Evolutionary conservation across 2,888 invertebrate species (phyloP).

Genomic region (Agrypnus murinus): DNA sequence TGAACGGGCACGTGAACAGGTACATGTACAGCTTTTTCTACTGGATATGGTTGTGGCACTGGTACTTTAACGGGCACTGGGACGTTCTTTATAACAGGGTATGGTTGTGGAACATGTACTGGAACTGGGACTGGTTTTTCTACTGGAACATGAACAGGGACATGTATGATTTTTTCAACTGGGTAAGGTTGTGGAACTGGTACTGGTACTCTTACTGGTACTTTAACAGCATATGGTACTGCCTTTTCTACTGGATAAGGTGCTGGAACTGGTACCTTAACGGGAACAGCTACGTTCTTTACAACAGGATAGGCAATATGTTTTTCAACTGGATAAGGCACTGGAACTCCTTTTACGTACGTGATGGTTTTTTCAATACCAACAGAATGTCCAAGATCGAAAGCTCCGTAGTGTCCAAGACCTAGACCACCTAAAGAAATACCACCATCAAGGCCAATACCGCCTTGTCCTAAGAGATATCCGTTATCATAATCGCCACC

Average conservation of each 20-base stretch:
- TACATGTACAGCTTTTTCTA: slow-evolving; percentile 83
- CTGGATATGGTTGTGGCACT: slow-evolving; percentile 83
- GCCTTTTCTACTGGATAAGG: slow-evolving; percentile 84
- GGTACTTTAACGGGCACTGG: slow-evolving; percentile 77
- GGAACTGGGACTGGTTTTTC: slow-evolving; percentile 87
- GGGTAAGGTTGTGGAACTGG: slow-evolving; percentile 86
- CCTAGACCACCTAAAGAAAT: slow-evolving; percentile 67
- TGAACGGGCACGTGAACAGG: slow-evolving; percentile 86
- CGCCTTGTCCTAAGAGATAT: slow-evolving; percentile 77
- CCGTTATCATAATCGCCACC: slow-evolving; percentile 85
- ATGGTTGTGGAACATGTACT: slow-evolving; percentile 85
- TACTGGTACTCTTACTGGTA: slow-evolving; percentile 86
- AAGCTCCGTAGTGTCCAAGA: slow-evolving; percentile 58
- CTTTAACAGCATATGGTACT: slow-evolving; percentile 82
- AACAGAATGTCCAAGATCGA: slow-evolving; percentile 69
- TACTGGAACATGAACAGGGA: slow-evolving; percentile 81
- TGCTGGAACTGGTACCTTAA: slow-evolving; percentile 78
- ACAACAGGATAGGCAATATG: slow-evolving; percentile 77
- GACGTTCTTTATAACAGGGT: slow-evolving; percentile 85
- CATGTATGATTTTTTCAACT: slow-evolving; percentile 85
- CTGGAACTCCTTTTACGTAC: slow-evolving; percentile 78
- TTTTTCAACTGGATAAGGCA: slow-evolving; percentile 79
- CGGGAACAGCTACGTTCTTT: slow-evolving; percentile 78
- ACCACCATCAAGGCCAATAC: slow-evolving; percentile 74
- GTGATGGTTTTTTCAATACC: slow-evolving; percentile 79